Conservation (phyloP, 2,888 invertebrate species). For the Melipona bicolor region DNA sequence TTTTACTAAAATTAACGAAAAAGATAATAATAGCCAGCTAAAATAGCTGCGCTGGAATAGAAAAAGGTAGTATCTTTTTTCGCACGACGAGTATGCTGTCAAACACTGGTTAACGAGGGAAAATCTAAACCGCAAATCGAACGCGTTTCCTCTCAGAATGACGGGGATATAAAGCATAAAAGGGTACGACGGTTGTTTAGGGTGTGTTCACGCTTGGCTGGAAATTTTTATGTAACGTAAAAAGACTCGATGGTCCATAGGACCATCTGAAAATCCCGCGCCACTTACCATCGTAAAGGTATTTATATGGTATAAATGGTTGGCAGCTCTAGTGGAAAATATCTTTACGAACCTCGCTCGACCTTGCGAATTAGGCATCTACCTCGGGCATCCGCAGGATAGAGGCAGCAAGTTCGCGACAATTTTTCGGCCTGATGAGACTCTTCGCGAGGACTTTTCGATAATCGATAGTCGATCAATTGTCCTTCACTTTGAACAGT, state of each 20-base stretch:
- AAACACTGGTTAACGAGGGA: not conserved
- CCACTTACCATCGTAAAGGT: slow-evolving; percentile 39
- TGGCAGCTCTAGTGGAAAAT: slow-evolving; percentile 38
- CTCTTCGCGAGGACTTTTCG: slow-evolving; percentile 6
- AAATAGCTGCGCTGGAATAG: no score
- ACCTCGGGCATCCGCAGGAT: slow-evolving; percentile 1
- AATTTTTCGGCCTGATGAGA: slow-evolving; percentile 34
- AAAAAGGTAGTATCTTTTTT: no score
- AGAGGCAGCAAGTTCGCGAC: slow-evolving; percentile 50
- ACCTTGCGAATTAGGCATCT: slow-evolving; percentile 47
- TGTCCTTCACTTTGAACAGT: slow-evolving; percentile 31
- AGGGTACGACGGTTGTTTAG: slow-evolving; percentile 10
- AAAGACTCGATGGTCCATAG: slow-evolving; percentile 9
- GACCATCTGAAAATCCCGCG: slow-evolving; percentile 29
- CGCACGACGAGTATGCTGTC: no score
- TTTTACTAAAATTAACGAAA: no score
- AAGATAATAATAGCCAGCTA: no score
- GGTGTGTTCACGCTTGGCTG: slow-evolving; percentile 28
- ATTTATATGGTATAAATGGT: slow-evolving; percentile 41
- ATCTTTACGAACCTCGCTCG: slow-evolving; percentile 42
- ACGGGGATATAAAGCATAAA: not conserved
- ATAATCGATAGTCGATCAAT: slow-evolving; percentile 34
- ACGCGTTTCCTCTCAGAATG: not conserved
- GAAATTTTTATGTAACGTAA: slow-evolving; percentile 36
- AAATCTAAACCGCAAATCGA: not conserved